These are phyloP conservation scores for Dorcus parallelipipedus DNA, from an alignment of 2,888 invertebrate species.

Conservation along the genomic window DNA sequence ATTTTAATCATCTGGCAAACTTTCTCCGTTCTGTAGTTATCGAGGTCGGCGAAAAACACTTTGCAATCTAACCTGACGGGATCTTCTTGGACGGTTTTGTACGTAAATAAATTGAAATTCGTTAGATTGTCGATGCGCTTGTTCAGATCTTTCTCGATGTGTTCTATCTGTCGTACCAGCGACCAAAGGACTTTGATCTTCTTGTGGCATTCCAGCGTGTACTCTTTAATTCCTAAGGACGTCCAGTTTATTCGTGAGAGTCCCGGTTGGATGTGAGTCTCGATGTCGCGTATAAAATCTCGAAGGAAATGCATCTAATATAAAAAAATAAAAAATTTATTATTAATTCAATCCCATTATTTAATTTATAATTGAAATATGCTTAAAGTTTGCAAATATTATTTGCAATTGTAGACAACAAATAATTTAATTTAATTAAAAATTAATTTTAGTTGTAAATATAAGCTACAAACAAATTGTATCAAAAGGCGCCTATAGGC, in stretches of 20 bases:
- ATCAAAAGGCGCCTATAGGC: too few relatives aligned
- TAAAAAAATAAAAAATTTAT: constrained; percentile 11
- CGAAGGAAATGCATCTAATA: constrained; percentile 63
- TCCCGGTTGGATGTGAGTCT: constrained; percentile 76
- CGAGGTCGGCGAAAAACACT: constrained; percentile 72
- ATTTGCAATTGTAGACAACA: too few relatives aligned
- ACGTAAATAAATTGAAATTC: constrained; percentile 58
- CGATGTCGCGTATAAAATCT: constrained; percentile 65
- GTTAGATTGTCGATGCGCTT: constrained; percentile 56
- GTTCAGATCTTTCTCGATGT: constrained; percentile 62
- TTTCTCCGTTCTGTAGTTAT: constrained; percentile 64
- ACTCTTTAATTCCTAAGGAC: constrained; percentile 76
- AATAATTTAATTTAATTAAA: too few relatives aligned
- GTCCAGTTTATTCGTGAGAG: constrained; percentile 82
- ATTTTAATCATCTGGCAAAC: constrained; percentile 65
- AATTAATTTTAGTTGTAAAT: too few relatives aligned
- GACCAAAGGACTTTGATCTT: constrained; percentile 61
- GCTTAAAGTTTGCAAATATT: too few relatives aligned
- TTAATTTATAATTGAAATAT: too few relatives aligned
- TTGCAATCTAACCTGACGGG: constrained; percentile 38
- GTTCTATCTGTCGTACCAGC: constrained; percentile 65
- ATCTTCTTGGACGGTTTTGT: constrained; percentile 29
- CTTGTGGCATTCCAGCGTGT: constrained; percentile 56
- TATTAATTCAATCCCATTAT: too few relatives aligned
- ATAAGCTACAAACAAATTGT: too few relatives aligned